Percentiles rank a stretch among this genome's conserved stretches.
phyloP scores from a whole-genome alignment of 2,797 vertebrate species.

The Neoniphon sammara region DNA sequence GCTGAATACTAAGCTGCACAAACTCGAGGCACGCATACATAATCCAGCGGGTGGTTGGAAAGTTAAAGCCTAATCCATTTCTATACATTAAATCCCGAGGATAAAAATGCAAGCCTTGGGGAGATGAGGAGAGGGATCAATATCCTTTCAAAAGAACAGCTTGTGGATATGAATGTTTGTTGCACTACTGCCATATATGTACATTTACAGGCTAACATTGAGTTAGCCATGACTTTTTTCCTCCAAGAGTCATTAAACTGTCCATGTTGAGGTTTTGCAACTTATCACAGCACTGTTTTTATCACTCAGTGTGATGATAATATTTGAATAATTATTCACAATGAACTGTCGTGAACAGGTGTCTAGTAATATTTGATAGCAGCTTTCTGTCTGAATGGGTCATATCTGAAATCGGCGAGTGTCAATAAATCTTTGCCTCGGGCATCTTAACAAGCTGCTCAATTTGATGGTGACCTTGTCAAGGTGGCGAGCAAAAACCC shows the following conservation, averaged over 20 bases:
- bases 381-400: conserved; percentile 38
- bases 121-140: conserved; percentile 66
- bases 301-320: conserved; percentile 29
- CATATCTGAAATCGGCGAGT: conserved; percentile 40
- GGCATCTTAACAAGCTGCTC: conserved; percentile 69
- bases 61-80: conserved; percentile 69
- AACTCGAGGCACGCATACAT: background rate
- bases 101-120: conserved; percentile 71
- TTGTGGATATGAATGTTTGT: conserved; percentile 62
- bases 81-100: conserved; percentile 72
- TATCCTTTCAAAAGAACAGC: conserved; percentile 68
- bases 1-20: conserved; percentile 77
- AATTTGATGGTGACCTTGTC: conserved; percentile 67
- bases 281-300: conserved; percentile 11
- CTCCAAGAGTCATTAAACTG: conserved; percentile 16
- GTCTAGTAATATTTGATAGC: conserved; percentile 55
- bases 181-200: conserved; percentile 50
- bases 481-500: conserved; percentile 60
- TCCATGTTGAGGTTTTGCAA: background rate
- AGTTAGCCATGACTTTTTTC: background rate
- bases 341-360: conserved; percentile 58
- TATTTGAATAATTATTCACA: conserved; percentile 49
- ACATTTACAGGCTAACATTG: conserved; percentile 32
- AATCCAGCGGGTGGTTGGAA: conserved; percentile 21
- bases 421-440: conserved; percentile 48